Evolutionary conservation across 2,797 vertebrate species (phyloP), one percentile per base, ranked within the genome.

Genomic region (Galaxias olidus): DNA sequence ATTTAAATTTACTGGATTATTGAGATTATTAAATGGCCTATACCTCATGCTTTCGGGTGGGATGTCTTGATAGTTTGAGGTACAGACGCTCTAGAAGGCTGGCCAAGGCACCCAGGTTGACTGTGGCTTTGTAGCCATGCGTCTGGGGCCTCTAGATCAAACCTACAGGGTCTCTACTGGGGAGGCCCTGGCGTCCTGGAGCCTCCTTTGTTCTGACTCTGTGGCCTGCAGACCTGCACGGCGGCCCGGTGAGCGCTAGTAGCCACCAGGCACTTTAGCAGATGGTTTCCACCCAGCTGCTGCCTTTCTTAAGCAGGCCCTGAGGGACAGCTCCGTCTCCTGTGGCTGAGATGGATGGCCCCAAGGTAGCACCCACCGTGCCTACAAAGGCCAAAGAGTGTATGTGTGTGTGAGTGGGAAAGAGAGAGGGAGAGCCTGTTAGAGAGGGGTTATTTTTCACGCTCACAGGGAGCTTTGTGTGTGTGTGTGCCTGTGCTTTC

Each of bases 271-370:
- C 51, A 8, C 66, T 52, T 15, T 6, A 81, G 72, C 86, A 89
- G 83, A 86, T 88, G 87, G 80, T 82, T 89, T 66, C 73, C 63
- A 77, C 85, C 83, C 85, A 84, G 75, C 85, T 74, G 73, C 42
- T 77, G 64, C 54, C 47, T 59, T 10, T 80, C 75, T 78, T 77
- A 79, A 69, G 69, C 81, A 58, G 62, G 57, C 79, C 81, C 78
- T 73, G 55, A 59, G 85, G 84, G 80, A 84, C 77, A 15, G 71
- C 59, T 52, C 72, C 74, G 84, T 85, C 84, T 84, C 70, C 72
- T 61, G 74, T 74, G 77, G 69, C 73, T 82, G 82, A 49, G 59
- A 86, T 84, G 72, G 84, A 87, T 87, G 82, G 78, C 75, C 83
- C 73, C 78, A 85, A 30, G 78, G 84, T 84, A 84, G 84, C 74